Evolutionary conservation across 2,113 vertebrate genomes (phyloP).

Genomic region (Oceanodroma tethys): DNA sequence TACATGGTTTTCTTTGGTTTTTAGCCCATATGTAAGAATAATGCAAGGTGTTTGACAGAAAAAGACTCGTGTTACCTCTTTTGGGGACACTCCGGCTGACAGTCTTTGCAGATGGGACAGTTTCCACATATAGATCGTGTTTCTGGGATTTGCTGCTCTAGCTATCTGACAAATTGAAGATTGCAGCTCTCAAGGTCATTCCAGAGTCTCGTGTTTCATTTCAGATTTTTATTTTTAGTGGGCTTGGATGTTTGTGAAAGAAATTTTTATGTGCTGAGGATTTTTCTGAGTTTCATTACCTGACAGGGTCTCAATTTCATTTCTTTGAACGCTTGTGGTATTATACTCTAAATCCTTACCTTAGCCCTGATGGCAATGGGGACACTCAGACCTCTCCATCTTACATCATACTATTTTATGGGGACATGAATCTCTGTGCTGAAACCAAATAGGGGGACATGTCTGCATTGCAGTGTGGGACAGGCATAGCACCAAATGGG

Average conservation of each 20-base stretch:
- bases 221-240: constrained; percentile 15
- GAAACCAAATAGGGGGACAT: background rate
- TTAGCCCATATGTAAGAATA: background rate
- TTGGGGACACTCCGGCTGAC: background rate
- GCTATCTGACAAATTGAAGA: background rate
- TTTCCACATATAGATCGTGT: background rate
- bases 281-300: constrained; percentile 38
- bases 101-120: background rate
- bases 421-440: background rate
- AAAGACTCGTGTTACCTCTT: background rate
- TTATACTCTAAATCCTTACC: background rate
- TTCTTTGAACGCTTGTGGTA: background rate
- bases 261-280: background rate
- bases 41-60: background rate
- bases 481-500: background rate
- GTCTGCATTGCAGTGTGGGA: background rate
- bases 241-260: constrained; percentile 11
- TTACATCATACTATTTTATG: background rate
- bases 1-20: background rate
- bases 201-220: constrained; percentile 2
- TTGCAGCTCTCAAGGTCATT: background rate
- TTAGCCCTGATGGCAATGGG: background rate
- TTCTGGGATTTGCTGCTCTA: background rate
- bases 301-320: background rate
- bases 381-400: background rate